phyloP scores from a whole-genome alignment of 2,113 vertebrate genomes.

The Copsychus sechellarum region DNA sequence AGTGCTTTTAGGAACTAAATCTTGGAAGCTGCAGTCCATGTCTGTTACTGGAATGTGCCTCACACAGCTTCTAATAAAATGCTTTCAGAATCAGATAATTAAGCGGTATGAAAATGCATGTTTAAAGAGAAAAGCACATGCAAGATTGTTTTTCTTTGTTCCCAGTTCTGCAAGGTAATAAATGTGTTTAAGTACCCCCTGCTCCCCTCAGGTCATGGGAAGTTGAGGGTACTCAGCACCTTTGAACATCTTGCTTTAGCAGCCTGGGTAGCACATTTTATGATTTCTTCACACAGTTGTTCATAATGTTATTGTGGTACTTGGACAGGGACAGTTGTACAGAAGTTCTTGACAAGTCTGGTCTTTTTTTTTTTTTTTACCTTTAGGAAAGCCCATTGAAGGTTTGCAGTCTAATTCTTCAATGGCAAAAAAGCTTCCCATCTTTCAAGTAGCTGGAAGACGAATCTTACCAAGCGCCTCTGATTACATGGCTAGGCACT shows the following conservation, averaged over 20 bases:
- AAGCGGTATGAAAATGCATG: neutral
- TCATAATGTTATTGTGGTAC: neutral
- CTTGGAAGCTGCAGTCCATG: constrained; percentile 19
- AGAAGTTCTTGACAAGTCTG: neutral
- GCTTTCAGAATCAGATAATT: constrained; percentile 54
- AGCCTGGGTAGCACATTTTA: neutral
- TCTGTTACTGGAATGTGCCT: constrained; percentile 25
- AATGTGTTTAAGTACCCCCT: neutral
- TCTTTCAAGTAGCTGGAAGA: neutral
- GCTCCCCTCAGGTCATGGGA: neutral
- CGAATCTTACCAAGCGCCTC: neutral
- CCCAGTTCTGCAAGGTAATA: neutral
- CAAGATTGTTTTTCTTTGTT: neutral
- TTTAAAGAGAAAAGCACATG: constrained; percentile 19
- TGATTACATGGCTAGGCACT: neutral
- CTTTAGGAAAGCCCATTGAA: neutral
- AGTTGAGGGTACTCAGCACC: neutral
- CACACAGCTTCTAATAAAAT: constrained; percentile 7
- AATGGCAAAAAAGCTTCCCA: neutral
- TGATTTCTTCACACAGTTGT: neutral
- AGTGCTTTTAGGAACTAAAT: constrained; percentile 55
- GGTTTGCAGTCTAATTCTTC: neutral
- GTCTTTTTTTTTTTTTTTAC: no score
- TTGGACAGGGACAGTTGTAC: neutral
- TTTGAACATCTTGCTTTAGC: neutral